phyloP scores from a whole-genome alignment of 1,140 invertebrate genomes.

The Conopomorpha cramerella region DNA sequence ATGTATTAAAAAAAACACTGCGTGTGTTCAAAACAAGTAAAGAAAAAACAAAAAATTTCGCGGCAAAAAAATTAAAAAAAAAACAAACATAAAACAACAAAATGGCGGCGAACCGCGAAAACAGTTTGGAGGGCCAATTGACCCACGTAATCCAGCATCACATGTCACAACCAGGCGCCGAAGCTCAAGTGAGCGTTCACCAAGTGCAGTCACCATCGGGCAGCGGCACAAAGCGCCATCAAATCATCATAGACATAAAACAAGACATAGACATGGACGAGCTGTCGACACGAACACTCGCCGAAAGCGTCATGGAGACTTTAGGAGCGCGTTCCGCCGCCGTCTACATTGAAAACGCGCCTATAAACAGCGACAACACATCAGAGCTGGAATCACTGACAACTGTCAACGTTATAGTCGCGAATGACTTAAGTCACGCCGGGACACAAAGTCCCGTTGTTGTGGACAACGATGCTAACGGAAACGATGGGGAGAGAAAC shows the following conservation, averaged over 20 bases:
- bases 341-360: conserved; percentile 51
- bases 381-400: conserved; percentile 48
- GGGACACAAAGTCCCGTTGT: conserved; percentile 20
- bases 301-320: conserved; percentile 57
- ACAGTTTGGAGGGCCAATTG: conserved; percentile 32
- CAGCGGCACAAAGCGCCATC: conserved; percentile 46
- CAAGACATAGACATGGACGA: conserved; percentile 58
- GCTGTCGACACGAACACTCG: conserved; percentile 46
- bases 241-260: conserved; percentile 59
- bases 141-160: conserved; percentile 50
- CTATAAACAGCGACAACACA: conserved; percentile 26
- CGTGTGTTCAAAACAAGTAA: too few species aligned
- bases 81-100: conserved; percentile 9
- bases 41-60: too few species aligned
- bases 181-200: conserved; percentile 48
- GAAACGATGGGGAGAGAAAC: conserved; percentile 19
- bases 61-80: neutral
- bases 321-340: conserved; percentile 48
- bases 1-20: too few species aligned
- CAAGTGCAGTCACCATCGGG: conserved; percentile 42
- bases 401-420: conserved; percentile 53
- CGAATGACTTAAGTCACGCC: conserved; percentile 31
- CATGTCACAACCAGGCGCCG: conserved; percentile 32
- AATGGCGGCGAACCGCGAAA: conserved; percentile 35
- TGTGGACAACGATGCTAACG: conserved; percentile 17